Percentiles rank a stretch among this genome's conserved stretches.
Conservation (phyloP, 1,140 invertebrate species). For the Drosophila neocordata region DNA sequence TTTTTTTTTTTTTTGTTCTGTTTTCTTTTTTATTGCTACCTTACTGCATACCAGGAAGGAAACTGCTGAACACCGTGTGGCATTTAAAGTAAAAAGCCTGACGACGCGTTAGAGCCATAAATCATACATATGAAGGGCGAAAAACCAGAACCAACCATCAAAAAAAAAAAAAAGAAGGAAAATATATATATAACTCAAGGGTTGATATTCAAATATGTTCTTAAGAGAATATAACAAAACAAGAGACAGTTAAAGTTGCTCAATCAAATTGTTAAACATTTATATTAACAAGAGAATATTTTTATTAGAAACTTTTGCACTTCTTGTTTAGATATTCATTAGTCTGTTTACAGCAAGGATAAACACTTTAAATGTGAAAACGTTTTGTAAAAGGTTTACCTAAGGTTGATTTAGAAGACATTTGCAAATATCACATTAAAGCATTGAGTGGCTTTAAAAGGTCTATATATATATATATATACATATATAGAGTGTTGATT, state of each 20-base stretch:
- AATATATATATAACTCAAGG: not conserved
- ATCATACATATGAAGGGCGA: constrained; percentile 49
- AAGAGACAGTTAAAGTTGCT: not conserved
- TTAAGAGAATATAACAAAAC: not conserved
- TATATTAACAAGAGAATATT: not conserved
- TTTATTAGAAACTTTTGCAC: no score
- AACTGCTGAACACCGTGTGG: constrained; percentile 20
- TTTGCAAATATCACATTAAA: no score
- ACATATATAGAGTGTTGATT: no score
- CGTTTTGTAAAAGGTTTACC: no score
- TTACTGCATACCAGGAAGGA: constrained; percentile 9
- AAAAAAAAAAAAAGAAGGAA: constrained; percentile 5
- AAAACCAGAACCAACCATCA: not conserved
- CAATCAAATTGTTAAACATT: constrained; percentile 3
- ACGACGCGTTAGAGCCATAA: constrained; percentile 50
- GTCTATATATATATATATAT: no score
- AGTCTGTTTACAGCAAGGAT: no score
- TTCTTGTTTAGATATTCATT: no score
- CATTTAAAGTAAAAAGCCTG: constrained; percentile 63
- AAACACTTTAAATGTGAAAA: no score
- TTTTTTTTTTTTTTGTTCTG: constrained; percentile 38
- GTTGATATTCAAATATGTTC: constrained; percentile 11
- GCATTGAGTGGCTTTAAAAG: not conserved
- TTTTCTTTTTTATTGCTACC: constrained; percentile 15
- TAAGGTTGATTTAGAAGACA: no score